Conservation (phyloP, 1,140 invertebrate species). For the Caenorhabditis latens region DNA sequence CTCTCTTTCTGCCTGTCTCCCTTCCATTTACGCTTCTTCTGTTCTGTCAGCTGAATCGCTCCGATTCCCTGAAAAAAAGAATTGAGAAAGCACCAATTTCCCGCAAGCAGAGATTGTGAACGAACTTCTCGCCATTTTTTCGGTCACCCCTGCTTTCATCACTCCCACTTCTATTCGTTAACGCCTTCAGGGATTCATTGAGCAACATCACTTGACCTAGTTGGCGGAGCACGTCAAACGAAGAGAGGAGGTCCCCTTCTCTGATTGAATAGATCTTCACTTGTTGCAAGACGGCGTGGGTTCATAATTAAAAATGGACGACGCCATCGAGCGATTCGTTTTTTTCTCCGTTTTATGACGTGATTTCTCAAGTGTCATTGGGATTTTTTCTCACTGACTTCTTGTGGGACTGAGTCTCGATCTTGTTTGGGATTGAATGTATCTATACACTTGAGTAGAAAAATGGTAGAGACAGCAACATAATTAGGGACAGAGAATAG, state of each 20-base stretch:
- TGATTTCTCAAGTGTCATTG: conserved; percentile 35
- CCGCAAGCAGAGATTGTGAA: neutral
- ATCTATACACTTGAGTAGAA: neutral
- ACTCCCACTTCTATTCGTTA: neutral
- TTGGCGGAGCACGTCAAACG: neutral
- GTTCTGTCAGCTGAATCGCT: conserved; percentile 13
- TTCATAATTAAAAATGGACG: conserved; percentile 52
- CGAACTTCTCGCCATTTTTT: conserved; percentile 5
- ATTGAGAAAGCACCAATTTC: conserved; percentile 38
- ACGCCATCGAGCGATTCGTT: conserved; percentile 10
- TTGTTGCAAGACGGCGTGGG: conserved; percentile 18
- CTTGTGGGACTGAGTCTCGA: neutral
- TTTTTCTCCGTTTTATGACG: conserved; percentile 21
- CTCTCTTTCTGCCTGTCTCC: neutral
- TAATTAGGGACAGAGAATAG: neutral
- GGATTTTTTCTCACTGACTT: neutral
- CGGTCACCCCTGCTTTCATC: neutral
- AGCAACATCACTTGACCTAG: conserved; percentile 17
- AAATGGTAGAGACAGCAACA: neutral
- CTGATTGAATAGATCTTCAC: conserved; percentile 18
- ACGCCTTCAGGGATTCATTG: conserved; percentile 2
- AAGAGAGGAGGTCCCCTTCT: neutral
- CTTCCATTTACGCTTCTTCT: neutral
- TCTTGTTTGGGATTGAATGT: neutral
- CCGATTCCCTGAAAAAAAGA: neutral